Evolutionary conservation across 1,140 invertebrate genomes (phyloP).

Genomic region (Linepithema humile): DNA sequence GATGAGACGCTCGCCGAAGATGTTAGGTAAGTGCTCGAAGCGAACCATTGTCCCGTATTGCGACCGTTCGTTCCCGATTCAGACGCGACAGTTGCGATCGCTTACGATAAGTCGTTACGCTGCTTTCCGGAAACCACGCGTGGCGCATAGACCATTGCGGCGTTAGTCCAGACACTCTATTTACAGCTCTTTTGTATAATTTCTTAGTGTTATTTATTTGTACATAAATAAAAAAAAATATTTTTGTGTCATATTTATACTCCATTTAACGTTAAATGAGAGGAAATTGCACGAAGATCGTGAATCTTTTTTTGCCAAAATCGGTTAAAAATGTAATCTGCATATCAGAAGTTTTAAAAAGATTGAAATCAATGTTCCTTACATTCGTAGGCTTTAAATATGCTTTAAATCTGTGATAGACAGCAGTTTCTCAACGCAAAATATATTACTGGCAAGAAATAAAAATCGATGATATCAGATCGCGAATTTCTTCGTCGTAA

Average conservation of each 20-base stretch:
- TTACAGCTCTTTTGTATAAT: background rate
- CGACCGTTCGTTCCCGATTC: conserved; percentile 9
- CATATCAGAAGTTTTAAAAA: background rate
- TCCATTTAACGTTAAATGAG: background rate
- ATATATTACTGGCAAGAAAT: background rate
- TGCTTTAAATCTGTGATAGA: background rate
- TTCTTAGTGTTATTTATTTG: background rate
- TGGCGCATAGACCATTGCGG: background rate
- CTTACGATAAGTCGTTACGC: background rate
- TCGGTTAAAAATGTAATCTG: background rate
- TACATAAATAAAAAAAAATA: background rate
- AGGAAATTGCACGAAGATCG: background rate
- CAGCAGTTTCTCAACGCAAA: background rate
- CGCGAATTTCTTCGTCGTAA: background rate
- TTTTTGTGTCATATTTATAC: background rate
- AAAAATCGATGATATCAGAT: background rate
- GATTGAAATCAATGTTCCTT: background rate
- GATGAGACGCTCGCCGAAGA: conserved; percentile 81
- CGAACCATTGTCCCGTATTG: background rate
- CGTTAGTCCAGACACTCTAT: background rate
- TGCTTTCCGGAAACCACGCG: background rate
- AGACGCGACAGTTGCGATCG: background rate
- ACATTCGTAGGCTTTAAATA: background rate
- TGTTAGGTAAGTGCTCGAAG: conserved; percentile 78
- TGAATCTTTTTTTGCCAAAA: background rate